Evolutionary conservation across 2,797 vertebrate genomes (phyloP).

Genomic region (Fistularia tabacaria): DNA sequence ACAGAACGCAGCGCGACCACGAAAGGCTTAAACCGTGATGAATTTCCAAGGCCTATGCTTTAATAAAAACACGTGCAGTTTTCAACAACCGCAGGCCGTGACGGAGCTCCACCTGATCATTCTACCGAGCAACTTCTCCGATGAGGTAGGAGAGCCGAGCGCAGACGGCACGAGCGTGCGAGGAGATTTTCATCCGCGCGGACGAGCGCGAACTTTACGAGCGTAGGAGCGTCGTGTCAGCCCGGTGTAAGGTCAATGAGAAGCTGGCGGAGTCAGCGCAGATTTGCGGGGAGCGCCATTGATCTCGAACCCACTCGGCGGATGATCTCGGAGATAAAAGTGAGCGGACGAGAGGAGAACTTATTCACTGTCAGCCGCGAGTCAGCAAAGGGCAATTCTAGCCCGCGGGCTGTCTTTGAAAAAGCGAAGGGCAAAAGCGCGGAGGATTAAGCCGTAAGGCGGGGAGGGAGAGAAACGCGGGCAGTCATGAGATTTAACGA

Average conservation of each 20-base stretch:
- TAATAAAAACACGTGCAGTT: too few relatives aligned
- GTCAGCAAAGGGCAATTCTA: conserved; percentile 77
- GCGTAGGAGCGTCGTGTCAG: conserved; percentile 41
- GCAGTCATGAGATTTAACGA: conserved; percentile 43
- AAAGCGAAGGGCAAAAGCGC: conserved; percentile 72
- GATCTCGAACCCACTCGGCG: conserved; percentile 75
- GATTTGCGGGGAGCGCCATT: conserved; percentile 76
- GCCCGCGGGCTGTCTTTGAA: conserved; percentile 78
- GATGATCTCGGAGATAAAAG: conserved; percentile 78
- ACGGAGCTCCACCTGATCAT: too few relatives aligned
- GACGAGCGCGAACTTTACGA: conserved; percentile 14
- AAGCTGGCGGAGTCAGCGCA: conserved; percentile 68
- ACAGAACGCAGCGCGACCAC: too few relatives aligned
- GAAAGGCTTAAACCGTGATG: too few relatives aligned
- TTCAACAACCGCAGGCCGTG: too few relatives aligned
- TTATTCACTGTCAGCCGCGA: conserved; percentile 75
- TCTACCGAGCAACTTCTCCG: too few relatives aligned
- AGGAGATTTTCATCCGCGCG: conserved; percentile 27
- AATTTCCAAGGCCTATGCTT: too few relatives aligned
- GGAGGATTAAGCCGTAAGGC: conserved; percentile 67
- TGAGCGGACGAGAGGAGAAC: conserved; percentile 67
- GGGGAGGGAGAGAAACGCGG: conserved; percentile 45
- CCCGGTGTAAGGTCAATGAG: conserved; percentile 68
- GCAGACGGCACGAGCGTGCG: too few relatives aligned
- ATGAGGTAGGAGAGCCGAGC: too few relatives aligned